Evolutionary conservation across 2,113 vertebrate genomes (phyloP).

Genomic region (Melanerpes aurifrons): DNA sequence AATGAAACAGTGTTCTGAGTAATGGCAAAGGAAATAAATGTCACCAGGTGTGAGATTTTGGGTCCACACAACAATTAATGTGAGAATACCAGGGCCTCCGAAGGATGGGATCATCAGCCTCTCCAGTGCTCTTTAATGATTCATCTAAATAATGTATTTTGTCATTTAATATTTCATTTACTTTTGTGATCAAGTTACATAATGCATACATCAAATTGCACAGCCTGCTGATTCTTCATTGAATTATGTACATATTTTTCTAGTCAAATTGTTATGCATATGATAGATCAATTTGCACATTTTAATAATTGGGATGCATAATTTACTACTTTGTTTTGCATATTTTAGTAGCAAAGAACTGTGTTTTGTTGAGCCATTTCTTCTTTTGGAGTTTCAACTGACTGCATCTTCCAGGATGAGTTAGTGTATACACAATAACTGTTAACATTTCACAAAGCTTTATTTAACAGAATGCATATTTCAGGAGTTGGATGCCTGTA

Average conservation of each 20-base stretch:
- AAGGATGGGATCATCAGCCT: neutral
- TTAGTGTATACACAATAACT: neutral
- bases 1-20: neutral
- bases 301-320: conserved; percentile 50
- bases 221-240: conserved; percentile 34
- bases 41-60: neutral
- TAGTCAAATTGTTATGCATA: conserved; percentile 54
- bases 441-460: neutral
- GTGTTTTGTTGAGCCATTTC: conserved; percentile 11
- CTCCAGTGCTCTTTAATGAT: neutral
- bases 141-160: conserved; percentile 29
- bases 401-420: neutral
- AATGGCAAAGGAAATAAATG: neutral
- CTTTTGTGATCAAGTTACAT: conserved; percentile 40
- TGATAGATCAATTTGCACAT: conserved; percentile 44
- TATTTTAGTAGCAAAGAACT: conserved; percentile 32
- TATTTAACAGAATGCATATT: neutral
- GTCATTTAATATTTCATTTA: conserved; percentile 69
- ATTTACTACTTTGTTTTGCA: conserved; percentile 48
- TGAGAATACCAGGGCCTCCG: neutral
- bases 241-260: conserved; percentile 64
- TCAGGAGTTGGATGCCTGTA: neutral
- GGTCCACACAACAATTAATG: neutral
- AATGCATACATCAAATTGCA: conserved; percentile 27
- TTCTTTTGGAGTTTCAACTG: conserved; percentile 19